Percentiles rank a stretch among this genome's conserved stretches.
Evolutionary conservation across 1,140 invertebrate species (phyloP).

Genomic region (Armadillidium nasatum): DNA sequence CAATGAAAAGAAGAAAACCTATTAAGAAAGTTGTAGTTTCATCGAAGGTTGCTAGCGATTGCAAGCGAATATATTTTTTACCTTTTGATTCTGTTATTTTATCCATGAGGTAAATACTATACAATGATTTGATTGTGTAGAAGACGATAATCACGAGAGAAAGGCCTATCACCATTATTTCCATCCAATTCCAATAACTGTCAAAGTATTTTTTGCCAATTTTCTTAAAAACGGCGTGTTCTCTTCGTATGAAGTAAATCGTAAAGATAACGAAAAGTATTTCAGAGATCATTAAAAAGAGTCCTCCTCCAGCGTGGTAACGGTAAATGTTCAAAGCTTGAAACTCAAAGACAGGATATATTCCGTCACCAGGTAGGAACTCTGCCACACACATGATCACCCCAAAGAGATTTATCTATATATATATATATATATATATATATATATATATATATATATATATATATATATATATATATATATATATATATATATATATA

Average conservation of each 20-base stretch:
- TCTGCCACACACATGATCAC: constrained; percentile 54
- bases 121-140: constrained; percentile 38
- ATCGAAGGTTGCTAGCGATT: constrained; percentile 37
- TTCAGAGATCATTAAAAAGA: constrained; percentile 34
- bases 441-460: constrained; percentile 18
- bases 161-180: constrained; percentile 35
- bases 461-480: neutral
- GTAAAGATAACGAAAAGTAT: constrained; percentile 42
- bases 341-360: constrained; percentile 54
- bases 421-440: constrained; percentile 9
- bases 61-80: constrained; percentile 39
- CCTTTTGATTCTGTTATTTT: constrained; percentile 32
- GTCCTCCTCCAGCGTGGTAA: constrained; percentile 32
- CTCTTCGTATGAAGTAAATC: constrained; percentile 38
- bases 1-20: constrained; percentile 54
- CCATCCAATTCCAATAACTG: constrained; percentile 41
- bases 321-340: constrained; percentile 49
- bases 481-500: neutral
- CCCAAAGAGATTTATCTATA: constrained; percentile 53
- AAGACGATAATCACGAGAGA: constrained; percentile 42
- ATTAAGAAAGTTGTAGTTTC: constrained; percentile 49
- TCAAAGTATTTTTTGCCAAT: constrained; percentile 37
- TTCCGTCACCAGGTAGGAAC: constrained; percentile 53
- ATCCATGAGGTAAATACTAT: constrained; percentile 35
- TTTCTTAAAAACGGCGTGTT: constrained; percentile 36